These are phyloP conservation scores for Scaptomyza flava DNA, from an alignment of 2,888 invertebrate genomes.

Conservation along the genomic window DNA sequence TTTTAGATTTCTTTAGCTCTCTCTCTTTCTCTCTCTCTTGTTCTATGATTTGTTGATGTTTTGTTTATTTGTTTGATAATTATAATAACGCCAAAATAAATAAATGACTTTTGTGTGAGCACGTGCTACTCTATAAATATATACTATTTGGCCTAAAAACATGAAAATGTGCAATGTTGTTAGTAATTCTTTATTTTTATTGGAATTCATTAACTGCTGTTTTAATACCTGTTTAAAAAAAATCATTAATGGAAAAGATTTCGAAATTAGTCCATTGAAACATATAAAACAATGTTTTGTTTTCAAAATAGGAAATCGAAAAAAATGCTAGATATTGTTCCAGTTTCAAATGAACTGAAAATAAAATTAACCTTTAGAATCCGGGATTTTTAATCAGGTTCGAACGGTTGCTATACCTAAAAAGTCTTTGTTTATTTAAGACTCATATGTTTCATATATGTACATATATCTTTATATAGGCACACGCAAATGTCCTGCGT, in stretches of 20 bases:
- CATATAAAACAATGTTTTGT: too few species aligned
- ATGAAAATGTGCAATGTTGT: not conserved
- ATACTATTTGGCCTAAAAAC: not conserved
- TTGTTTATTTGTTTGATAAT: conserved; percentile 63
- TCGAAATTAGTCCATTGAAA: not conserved
- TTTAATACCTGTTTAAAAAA: not conserved
- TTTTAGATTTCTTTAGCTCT: conserved; percentile 27
- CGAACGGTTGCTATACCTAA: too few species aligned
- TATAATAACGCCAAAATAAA: conserved; percentile 63
- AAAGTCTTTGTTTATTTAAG: too few species aligned
- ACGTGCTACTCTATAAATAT: conserved; percentile 48
- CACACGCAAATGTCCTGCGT: too few species aligned
- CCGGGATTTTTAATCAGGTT: too few species aligned
- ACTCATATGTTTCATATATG: too few species aligned
- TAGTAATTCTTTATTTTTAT: not conserved
- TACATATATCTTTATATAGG: too few species aligned
- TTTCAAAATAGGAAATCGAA: too few species aligned
- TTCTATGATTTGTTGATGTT: conserved; percentile 26
- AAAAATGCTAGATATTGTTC: not conserved
- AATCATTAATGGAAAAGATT: not conserved
- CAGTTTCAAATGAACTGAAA: not conserved
- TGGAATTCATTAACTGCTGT: not conserved
- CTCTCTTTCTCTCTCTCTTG: conserved; percentile 29
- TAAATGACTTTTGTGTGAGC: conserved; percentile 48
- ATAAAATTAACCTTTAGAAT: not conserved